Percentiles rank a stretch among this genome's conserved stretches.
Evolutionary conservation across 1,140 invertebrate genomes (phyloP).

Genomic region (Drosophila ogumai): DNA sequence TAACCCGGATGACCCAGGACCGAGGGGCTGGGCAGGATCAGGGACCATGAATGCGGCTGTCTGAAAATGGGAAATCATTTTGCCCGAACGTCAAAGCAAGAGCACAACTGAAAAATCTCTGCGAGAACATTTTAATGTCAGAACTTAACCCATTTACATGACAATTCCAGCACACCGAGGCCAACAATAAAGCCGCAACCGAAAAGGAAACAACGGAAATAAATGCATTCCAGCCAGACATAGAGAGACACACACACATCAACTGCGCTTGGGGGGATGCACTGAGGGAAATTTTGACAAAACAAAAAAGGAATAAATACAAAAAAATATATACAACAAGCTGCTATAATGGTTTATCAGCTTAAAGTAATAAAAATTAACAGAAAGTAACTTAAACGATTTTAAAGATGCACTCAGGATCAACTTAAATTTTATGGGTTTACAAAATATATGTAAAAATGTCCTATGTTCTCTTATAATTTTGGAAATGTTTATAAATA

Average conservation of each 20-base stretch:
- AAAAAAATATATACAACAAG: background rate
- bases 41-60: constrained; percentile 5
- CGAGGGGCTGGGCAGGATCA: constrained; percentile 8
- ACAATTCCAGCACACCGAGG: constrained; percentile 57
- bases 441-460: too few species aligned
- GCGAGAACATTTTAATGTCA: constrained; percentile 69
- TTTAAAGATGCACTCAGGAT: background rate
- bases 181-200: constrained; percentile 48
- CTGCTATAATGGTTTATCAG: background rate
- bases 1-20: constrained; percentile 7
- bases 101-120: constrained; percentile 51
- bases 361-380: background rate
- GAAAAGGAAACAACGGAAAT: constrained; percentile 45
- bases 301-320: background rate
- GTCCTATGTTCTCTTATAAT: background rate
- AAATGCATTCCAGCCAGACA: constrained; percentile 37
- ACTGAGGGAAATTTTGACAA: background rate
- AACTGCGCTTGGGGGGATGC: constrained; percentile 5
- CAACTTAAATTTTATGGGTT: background rate
- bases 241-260: constrained; percentile 17
- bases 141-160: constrained; percentile 81
- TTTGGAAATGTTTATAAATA: background rate
- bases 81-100: constrained; percentile 43
- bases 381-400: background rate
- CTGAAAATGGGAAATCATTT: constrained; percentile 46